Base-by-base conservation (phyloP, 2,888 invertebrate species). In the Monopis laevigella region DNA sequence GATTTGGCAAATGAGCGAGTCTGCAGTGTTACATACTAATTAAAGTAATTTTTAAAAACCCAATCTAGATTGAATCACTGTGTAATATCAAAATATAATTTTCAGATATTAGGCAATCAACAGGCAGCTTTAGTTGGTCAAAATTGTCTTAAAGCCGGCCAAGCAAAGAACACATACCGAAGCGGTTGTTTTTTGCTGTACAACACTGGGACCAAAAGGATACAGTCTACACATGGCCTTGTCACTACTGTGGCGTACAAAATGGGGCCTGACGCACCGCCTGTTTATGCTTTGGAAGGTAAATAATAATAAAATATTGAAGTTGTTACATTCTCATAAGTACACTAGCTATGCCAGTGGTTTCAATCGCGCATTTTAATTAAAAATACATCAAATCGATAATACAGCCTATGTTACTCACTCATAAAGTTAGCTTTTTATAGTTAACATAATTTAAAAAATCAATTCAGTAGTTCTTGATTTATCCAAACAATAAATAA, bases 151-250 rank as follows among this genome's bases (percentile, higher is more conserved):
- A 85, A 87, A 43, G 87, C 88, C 1, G 97, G 97, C 0, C 90
- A 92, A 58, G 94, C 96, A 0, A 98, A 98, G 74, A 94, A 93
- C 65, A 98, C 98, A 0, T 98, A 93, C 61, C 84, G 96, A 3
- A 94, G 96, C 39, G 98, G 97, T 0, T 97, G 97, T 53, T 98
- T 98, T 67, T 77, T 98, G 13, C 82, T 99, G 0, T 97, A 93
- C 70, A 99, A 99, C 63, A 98, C 98, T 0, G 99, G 99, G 0
- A 82, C 85, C 0, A 83, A 86, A 40, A 85, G 88, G 28, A 92
- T 97, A 0, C 85, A 89, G 53, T 98, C 98, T 1, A 86, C 91
- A 0, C 89, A 92, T 54, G 96, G 96, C 0, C 80, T 97, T 2
- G 73, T 97, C 11, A 96, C 96, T 1, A 97, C 97, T 0, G 88